These are phyloP conservation scores for Xiphophorus birchmanni DNA, from an alignment of 2,797 vertebrate species.

Conservation along the genomic window DNA sequence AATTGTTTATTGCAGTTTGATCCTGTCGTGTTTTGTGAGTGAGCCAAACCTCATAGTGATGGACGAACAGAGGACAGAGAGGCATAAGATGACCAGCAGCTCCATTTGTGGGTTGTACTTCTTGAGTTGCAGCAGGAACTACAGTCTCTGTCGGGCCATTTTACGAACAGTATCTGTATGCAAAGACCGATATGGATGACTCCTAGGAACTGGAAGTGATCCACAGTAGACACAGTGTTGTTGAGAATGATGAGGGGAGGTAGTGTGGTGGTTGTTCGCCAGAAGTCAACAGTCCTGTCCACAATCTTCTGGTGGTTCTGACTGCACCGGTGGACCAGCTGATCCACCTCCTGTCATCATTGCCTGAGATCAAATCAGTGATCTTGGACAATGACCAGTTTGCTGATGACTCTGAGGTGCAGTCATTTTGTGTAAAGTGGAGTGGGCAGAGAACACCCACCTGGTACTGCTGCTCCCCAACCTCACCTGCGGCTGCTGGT, in stretches of 20 bases:
- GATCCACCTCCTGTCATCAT: background rate
- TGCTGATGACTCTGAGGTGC: background rate
- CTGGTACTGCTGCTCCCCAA: background rate
- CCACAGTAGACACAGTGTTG: background rate
- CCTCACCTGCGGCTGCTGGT: background rate
- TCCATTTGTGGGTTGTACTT: too few relatives aligned
- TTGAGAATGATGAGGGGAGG: background rate
- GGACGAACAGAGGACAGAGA: too few relatives aligned
- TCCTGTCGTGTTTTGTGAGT: background rate
- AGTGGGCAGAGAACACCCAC: background rate
- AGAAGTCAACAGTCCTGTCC: background rate
- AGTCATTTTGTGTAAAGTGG: background rate
- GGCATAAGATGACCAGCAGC: too few relatives aligned
- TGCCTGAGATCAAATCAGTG: background rate
- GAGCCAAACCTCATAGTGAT: too few relatives aligned
- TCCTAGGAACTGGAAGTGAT: background rate
- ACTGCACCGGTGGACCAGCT: background rate
- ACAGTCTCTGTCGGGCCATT: too few relatives aligned
- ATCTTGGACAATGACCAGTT: background rate
- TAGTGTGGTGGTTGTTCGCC: background rate
- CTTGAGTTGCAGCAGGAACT: too few relatives aligned
- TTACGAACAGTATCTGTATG: too few relatives aligned
- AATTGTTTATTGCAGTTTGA: background rate
- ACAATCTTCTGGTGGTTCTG: background rate
- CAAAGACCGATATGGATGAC: too few relatives aligned